Base-by-base conservation (phyloP, 2,888 invertebrate genomes). In the Nematopogon swammerdamellus region DNA sequence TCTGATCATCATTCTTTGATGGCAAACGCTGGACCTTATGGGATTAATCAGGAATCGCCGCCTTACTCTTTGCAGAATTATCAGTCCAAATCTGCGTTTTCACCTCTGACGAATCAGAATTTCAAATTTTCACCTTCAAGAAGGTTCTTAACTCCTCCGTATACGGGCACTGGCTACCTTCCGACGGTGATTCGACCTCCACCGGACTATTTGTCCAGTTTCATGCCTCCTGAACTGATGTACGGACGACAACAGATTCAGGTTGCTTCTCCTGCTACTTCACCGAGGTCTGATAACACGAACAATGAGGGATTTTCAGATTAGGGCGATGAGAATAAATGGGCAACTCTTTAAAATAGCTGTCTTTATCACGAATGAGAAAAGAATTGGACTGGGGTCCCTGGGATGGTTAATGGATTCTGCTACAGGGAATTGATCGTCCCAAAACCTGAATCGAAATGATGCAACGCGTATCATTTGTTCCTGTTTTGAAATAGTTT, bases 91-190 rank as follows among this genome's bases (percentile, higher is more conserved):
- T 91, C 91, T 0, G 92, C 92, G 6, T 92, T 92, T 65, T 90
- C 91, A 1, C 92, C 92, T 0, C 64, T 92, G 1, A 75, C 82
- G 1, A 77, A 81, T 42, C 83, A 82, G 52, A 82, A 79, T 52
- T 87, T 85, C 60, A 86, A 77, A 53, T 85, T 84, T 56, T 85
- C 85, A 3, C 81, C 85, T 1, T 85, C 89, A n/a, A 84, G 92
- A 61, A 80, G 92, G 52, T 92, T 92, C 65, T 70, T 92, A 1
- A 86, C 91, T 0, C 91, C 92, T 0, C 92, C 92, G 0, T 92
- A 92, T 64, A 85, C 89, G 16, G 91, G 92, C 3, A 91, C 92
- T 0, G 91, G 91, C 1, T 92, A 91, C 63, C 68, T 92, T 48
- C 88, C 92, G 0, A 91, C 91, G 0, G 89, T 92, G 18, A 88